Evolutionary conservation across 1,140 invertebrate genomes (phyloP), one percentile per base, ranked within the genome.

Genomic region (Sipha flava): DNA sequence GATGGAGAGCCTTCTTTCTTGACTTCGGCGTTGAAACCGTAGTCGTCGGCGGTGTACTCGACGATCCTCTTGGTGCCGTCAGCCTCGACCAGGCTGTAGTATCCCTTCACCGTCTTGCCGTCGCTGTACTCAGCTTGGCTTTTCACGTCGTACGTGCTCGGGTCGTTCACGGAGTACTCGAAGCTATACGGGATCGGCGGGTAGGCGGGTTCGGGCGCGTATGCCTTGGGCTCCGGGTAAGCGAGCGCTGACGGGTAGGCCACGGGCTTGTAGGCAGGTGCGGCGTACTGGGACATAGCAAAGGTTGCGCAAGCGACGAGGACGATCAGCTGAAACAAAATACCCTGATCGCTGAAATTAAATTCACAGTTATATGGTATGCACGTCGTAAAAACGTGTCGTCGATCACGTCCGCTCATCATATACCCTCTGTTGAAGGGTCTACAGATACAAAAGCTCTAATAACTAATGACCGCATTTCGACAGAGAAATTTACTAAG

Each of bases 151-250:
- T 91, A 91, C 0, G 90, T 91, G 31, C 89, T 86, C 68, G 87
- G 87, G 84, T 92, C 91, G 64, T 90, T 88, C 9, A 92, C 90
- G n/a, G 89, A 90, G 82, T 92, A 92, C 79, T 90, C 89, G 81
- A 90, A 92, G 12, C 88, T 86, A 81, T 92, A 92, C 26, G 86
- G 85, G 16, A 84, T 83, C 57, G 84, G 82, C 2, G 81, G 84
- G 6, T 84, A 85, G 9, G 73, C 54, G 29, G 72, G 73, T 40
- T 77, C 72, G 1, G 80, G 80, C 4, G 80, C 73, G 45, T 81
- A 81, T 0, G 49, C 34, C 1, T 21, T 62, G 18, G 59, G 62
- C 2, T 21, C 23, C 0, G n/a, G 2, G 16, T 81, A 43, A 29
- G 62, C 80, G 2, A 80, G 68, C 31, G 68, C 80, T 0, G 79